A percentile compares a stretch with the other conserved stretches of the same genome.
Conservation (phyloP, 2,888 invertebrate genomes). For the Troides aeacus region DNA sequence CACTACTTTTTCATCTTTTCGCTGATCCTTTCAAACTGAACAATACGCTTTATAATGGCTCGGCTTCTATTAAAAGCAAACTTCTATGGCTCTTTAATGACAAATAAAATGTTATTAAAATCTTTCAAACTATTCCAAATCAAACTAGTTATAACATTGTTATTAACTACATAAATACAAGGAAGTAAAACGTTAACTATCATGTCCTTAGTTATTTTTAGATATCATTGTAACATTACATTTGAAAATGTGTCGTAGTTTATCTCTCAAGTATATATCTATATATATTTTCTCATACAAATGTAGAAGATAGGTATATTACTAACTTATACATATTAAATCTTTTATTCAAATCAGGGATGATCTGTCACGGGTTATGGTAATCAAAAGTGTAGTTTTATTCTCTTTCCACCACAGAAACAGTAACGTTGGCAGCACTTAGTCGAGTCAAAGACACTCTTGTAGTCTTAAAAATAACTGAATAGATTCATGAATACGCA, state of each 20-base stretch:
- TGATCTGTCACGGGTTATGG: constrained; percentile 26
- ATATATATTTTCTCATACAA: background rate
- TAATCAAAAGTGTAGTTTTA: constrained; percentile 18
- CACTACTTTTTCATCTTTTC: constrained; percentile 11
- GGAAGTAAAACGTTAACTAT: background rate
- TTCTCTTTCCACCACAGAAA: constrained; percentile 14
- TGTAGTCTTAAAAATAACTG: constrained; percentile 25
- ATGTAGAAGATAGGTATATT: background rate
- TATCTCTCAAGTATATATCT: background rate
- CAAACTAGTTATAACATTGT: background rate
- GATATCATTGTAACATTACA: background rate
- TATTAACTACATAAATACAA: background rate
- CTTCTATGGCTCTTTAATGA: background rate
- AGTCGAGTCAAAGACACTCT: constrained; percentile 15
- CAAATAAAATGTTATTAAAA: background rate
- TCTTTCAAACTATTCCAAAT: background rate
- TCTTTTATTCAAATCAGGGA: constrained; percentile 23
- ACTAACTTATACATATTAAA: constrained; percentile 8
- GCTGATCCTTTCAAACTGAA: background rate
- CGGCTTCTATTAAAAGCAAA: background rate
- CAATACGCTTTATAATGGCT: constrained; percentile 2
- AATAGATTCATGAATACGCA: constrained; percentile 27
- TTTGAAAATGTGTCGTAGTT: background rate
- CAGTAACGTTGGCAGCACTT: constrained; percentile 5
- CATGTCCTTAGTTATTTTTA: background rate